Base-by-base conservation (phyloP, 2,888 invertebrate genomes). In the Caenorhabditis imperialis region DNA sequence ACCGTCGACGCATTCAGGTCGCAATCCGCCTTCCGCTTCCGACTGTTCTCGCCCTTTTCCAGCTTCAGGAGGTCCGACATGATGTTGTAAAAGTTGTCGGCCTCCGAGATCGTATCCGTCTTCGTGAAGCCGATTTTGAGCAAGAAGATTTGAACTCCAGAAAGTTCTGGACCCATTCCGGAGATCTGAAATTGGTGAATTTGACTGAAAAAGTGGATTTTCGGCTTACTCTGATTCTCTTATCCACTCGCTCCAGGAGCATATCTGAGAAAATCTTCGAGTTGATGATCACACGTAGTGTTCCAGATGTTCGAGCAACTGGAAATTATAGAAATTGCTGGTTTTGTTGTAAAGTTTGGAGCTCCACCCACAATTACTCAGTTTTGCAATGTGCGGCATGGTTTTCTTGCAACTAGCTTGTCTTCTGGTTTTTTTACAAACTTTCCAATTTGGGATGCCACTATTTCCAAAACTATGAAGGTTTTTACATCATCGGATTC, bases 281-380 rank as follows among this genome's bases (percentile, higher is more conserved):
- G 54, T 86, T 86, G 23, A 86, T 82, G 8, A 85, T 70, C 10
- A 86, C 85, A 27, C 80, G 77, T 44, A 85, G 84, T 38, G 77
- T 86, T 10, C 86, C 86, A 22, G 83, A 63, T 3, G 85, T 81
- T 42, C 86, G 78, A 14, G 84, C 86, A 25, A 86, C 86, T 86
- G 54, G 44, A 79, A 79, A 62, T 33, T 30, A 35, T 18, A 35
- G 10, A n/a, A n/a, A n/a, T n/a, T n/a, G n/a, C n/a, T n/a, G n/a
- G n/a, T n/a, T n/a, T n/a, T n/a, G n/a, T n/a, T n/a, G n/a, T n/a
- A n/a, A n/a, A n/a, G n/a, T n/a, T n/a, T n/a, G n/a, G n/a, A n/a
- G n/a, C n/a, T n/a, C n/a, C n/a, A n/a, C n/a, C n/a, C n/a, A n/a
- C n/a, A n/a, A n/a, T n/a, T n/a, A n/a, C n/a, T n/a, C n/a, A n/a